Conservation (phyloP, 2,888 invertebrate species). For the Stictocephala bisonia region DNA sequence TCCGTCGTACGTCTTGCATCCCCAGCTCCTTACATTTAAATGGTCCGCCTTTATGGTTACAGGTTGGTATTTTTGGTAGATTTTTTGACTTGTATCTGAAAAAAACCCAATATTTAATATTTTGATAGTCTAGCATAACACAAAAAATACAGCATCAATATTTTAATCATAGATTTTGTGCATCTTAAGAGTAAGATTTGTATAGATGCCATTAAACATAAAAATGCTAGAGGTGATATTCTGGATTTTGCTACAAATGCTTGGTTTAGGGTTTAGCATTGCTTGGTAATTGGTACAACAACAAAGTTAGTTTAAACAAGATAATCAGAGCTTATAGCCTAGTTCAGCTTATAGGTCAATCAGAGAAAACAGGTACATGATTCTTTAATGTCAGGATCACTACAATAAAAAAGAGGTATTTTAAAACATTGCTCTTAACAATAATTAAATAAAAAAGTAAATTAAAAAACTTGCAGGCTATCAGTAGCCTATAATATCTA, state of each 20-base stretch:
- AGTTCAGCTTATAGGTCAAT: not conserved
- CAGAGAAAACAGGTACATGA: slow-evolving; percentile 25
- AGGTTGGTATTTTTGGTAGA: slow-evolving; percentile 30
- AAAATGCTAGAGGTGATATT: slow-evolving; percentile 33
- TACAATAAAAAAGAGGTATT: too few species aligned
- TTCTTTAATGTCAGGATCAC: too few species aligned
- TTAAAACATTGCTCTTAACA: too few species aligned
- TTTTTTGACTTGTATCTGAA: slow-evolving; percentile 20
- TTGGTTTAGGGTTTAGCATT: too few species aligned
- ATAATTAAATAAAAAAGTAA: slow-evolving; percentile 1
- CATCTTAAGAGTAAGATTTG: slow-evolving; percentile 15
- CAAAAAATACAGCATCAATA: too few species aligned
- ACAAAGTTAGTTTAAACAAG: slow-evolving; percentile 35
- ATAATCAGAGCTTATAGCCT: too few species aligned
- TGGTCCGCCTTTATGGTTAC: slow-evolving; percentile 32
- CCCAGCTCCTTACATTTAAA: slow-evolving; percentile 36
- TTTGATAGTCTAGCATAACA: too few species aligned
- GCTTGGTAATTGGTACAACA: too few species aligned
- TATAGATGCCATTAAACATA: slow-evolving; percentile 7
- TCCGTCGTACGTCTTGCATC: slow-evolving; percentile 33
- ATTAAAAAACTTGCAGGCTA: not conserved
- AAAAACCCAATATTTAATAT: too few species aligned
- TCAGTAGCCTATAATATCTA: slow-evolving; percentile 26
- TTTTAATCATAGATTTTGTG: slow-evolving; percentile 1
- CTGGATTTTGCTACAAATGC: slow-evolving; percentile 33